Evolutionary conservation across 1,140 invertebrate species (phyloP), one percentile per base, ranked within the genome.

Genomic region (Ooceraea biroi): DNA sequence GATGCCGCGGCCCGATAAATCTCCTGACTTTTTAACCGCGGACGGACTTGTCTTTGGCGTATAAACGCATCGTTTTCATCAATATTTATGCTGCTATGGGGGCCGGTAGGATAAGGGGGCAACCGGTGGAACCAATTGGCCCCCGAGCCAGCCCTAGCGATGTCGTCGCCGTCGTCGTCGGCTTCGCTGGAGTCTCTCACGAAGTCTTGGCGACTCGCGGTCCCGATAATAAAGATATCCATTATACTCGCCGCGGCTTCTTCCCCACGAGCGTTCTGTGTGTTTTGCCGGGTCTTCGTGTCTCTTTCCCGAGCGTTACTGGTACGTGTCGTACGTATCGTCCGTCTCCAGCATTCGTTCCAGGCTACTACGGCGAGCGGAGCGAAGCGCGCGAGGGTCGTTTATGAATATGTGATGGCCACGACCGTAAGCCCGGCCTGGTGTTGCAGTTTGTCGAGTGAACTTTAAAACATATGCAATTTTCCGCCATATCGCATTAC

Each of bases 31-130:
- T 91, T 91, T 91, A 88, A 87, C 83, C 83, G 68, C 66, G 83
- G 86, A 83, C 60, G 80, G 87, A 88, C 88, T 89, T 89, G 88
- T 89, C 86, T 86, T 88, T 89, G 80, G 84, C 76, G 88, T 89
- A 89, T 89, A 89, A 89, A 89, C 69, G 84, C 85, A 88, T 88
- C 87, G 87, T 88, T 89, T 89, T 89, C 87, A 89, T 89, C 84
- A 89, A 89, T 89, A 89, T 89, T 89, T 89, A 89, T 89, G 84
- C n/a, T 19, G 27, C 50, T 50, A 44, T 36, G 73, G 74, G 58
- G 60, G 65, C 48, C 46, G 61, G 36, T 36, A 36, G 36, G 36
- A 36, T 36, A 22, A 10, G 25, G 17, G 60, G 60, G 60, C 25
- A 25, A 41, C 48, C n/a, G 25, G 82, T 61, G 25, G 50, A 84